Conservation (phyloP, 2,888 invertebrate genomes). For the Deladenus siricidicola region DNA sequence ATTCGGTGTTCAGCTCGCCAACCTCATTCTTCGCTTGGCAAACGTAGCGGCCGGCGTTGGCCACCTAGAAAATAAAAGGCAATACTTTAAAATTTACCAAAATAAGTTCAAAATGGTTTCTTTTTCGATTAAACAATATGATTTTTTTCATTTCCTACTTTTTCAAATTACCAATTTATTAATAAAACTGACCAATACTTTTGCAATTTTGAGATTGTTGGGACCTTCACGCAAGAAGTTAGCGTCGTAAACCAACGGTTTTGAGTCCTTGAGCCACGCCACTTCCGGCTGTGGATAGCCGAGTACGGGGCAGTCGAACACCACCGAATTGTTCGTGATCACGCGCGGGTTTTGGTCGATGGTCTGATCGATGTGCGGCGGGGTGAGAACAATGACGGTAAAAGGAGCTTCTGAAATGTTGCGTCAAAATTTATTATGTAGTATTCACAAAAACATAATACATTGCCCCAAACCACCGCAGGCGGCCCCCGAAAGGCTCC, state of each 20-base stretch:
- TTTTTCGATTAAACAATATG: too few relatives aligned
- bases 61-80: not conserved
- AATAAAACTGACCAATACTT: not conserved
- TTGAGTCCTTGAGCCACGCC: slow-evolving; percentile 26
- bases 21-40: slow-evolving; percentile 61
- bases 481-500: too few relatives aligned
- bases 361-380: slow-evolving; percentile 47
- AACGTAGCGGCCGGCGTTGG: slow-evolving; percentile 62
- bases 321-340: slow-evolving; percentile 58
- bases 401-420: slow-evolving; percentile 22
- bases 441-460: too few relatives aligned
- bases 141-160: too few relatives aligned
- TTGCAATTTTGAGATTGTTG: slow-evolving; percentile 7
- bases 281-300: slow-evolving; percentile 60
- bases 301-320: slow-evolving; percentile 58
- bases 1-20: slow-evolving; percentile 58
- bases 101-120: too few relatives aligned
- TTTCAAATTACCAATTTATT: too few relatives aligned
- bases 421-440: slow-evolving; percentile 47
- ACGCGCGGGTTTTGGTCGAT: slow-evolving; percentile 53
- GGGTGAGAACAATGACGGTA: slow-evolving; percentile 38
- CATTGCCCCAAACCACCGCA: too few relatives aligned
- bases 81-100: too few relatives aligned
- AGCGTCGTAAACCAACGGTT: slow-evolving; percentile 2
- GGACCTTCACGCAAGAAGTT: slow-evolving; percentile 4